These are phyloP conservation scores for Ochlodes sylvanus DNA, from an alignment of 2,888 invertebrate genomes.

Conservation along the genomic window DNA sequence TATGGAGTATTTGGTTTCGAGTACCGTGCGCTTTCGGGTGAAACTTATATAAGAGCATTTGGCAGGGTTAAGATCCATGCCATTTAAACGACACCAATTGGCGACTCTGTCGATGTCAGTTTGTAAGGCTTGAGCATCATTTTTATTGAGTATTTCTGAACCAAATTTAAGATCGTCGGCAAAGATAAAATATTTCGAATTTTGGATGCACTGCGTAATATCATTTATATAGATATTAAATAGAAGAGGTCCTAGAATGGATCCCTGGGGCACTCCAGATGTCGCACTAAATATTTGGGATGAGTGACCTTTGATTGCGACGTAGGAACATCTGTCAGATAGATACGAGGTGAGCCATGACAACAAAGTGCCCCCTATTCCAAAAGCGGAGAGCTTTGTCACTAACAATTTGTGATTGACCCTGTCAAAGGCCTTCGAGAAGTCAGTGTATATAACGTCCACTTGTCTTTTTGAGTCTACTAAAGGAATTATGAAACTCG, in stretches of 20 bases:
- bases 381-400: too few relatives aligned
- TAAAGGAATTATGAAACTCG: too few relatives aligned
- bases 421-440: constrained; percentile 28
- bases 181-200: too few relatives aligned
- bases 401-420: constrained; percentile 24
- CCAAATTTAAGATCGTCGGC: constrained; percentile 17
- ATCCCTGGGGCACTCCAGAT: constrained; percentile 32
- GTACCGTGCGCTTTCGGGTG: background rate
- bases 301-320: constrained; percentile 30
- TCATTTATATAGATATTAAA: too few relatives aligned
- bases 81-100: constrained; percentile 29
- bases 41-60: constrained; percentile 22
- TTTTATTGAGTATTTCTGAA: background rate
- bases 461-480: too few relatives aligned
- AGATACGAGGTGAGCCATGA: constrained; percentile 34
- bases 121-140: too few relatives aligned
- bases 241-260: too few relatives aligned
- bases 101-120: too few relatives aligned
- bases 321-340: constrained; percentile 9
- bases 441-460: constrained; percentile 16
- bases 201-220: too few relatives aligned
- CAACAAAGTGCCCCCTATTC: constrained; percentile 23
- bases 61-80: constrained; percentile 24
- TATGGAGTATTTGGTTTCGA: background rate
- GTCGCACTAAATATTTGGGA: constrained; percentile 7